Evolutionary conservation across 2,888 invertebrate genomes (phyloP).

Genomic region (Eupithecia subumbrata): DNA sequence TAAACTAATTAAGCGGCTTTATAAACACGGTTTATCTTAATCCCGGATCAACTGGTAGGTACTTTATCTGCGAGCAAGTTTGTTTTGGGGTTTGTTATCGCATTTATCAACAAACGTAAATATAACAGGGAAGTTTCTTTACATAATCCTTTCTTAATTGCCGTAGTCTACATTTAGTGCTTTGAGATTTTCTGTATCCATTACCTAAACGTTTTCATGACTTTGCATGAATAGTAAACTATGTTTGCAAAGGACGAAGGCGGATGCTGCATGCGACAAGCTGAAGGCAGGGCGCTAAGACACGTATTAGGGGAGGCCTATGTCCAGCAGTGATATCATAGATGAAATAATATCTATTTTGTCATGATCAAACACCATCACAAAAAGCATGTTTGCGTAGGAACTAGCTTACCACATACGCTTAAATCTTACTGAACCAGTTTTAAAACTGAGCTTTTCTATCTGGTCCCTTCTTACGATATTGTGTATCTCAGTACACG

Average conservation of each 20-base stretch:
- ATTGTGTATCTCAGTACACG: background rate
- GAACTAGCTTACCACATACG: background rate
- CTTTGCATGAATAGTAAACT: background rate
- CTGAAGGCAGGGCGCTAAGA: background rate
- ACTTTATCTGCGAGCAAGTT: background rate
- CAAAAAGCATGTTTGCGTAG: background rate
- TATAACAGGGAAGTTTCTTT: background rate
- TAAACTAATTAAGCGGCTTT: slow-evolving; percentile 8
- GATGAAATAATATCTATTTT: background rate
- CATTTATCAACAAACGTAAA: background rate
- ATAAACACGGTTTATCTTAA: slow-evolving; percentile 4
- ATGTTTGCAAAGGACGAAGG: background rate
- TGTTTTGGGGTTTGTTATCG: background rate
- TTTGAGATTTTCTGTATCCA: background rate
- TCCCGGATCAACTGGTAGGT: slow-evolving; percentile 7
- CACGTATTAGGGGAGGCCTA: background rate
- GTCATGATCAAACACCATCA: background rate
- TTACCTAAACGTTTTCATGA: background rate
- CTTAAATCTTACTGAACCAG: background rate
- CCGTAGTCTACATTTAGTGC: background rate
- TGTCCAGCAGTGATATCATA: background rate
- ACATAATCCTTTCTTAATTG: background rate
- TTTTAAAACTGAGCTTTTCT: background rate
- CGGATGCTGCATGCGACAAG: background rate
- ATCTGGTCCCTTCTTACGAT: background rate